These are phyloP conservation scores for Platorchestia sp. DNA, from an alignment of 1,140 invertebrate species.

Conservation along the genomic window DNA sequence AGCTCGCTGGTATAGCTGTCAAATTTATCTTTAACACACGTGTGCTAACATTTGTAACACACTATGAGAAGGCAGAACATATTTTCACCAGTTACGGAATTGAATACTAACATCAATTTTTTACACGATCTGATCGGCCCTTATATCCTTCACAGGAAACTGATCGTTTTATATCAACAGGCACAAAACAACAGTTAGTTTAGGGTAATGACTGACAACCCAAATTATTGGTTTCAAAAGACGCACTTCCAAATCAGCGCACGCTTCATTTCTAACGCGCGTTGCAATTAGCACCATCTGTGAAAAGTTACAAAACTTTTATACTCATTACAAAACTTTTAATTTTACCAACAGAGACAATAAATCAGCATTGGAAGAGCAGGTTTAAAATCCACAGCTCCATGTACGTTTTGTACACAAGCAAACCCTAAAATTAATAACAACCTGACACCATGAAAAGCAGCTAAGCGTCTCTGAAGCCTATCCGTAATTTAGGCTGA, in stretches of 20 bases:
- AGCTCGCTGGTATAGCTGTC: background rate
- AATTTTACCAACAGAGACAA: no score
- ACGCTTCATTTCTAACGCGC: background rate
- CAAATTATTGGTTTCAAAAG: no score
- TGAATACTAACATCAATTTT: background rate
- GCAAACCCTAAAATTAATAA: no score
- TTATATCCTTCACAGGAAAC: background rate
- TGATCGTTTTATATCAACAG: background rate
- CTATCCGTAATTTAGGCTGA: background rate
- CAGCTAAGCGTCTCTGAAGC: background rate
- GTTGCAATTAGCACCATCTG: background rate
- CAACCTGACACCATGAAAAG: no score
- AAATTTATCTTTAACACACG: no score
- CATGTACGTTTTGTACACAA: no score
- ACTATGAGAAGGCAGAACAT: background rate
- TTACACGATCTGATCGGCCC: no score
- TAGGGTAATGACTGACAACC: no score
- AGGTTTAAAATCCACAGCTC: no score
- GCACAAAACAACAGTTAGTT: background rate
- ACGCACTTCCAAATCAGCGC: background rate
- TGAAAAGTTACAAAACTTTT: background rate
- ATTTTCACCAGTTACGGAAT: background rate
- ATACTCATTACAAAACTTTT: no score
- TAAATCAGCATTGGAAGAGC: no score
- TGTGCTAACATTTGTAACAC: background rate